These are phyloP conservation scores for Ailuropoda melanoleuca DNA, from an alignment of 2,113 vertebrate genomes.

Conservation along the genomic window DNA sequence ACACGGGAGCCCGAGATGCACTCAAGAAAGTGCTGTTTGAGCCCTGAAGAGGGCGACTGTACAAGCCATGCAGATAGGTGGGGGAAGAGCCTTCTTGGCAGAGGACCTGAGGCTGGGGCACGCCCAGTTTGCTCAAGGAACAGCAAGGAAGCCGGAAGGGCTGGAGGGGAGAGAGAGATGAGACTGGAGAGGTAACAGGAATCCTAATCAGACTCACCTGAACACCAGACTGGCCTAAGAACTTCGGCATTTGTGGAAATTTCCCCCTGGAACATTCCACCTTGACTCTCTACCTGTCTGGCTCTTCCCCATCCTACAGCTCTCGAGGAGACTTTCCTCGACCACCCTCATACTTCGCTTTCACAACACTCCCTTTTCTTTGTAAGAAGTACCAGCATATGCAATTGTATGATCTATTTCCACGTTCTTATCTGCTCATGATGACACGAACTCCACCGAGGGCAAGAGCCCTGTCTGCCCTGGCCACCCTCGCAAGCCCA, in stretches of 20 bases:
- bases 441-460: background rate
- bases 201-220: background rate
- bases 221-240: background rate
- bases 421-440: background rate
- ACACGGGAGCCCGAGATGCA: background rate
- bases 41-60: background rate
- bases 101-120: background rate
- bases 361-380: background rate
- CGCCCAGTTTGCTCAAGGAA: background rate
- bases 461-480: background rate
- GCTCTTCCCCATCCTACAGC: background rate
- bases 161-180: background rate
- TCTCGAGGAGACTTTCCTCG: background rate
- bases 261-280: background rate
- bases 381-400: background rate
- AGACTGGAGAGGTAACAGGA: background rate
- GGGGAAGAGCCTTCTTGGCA: background rate
- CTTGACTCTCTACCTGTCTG: background rate
- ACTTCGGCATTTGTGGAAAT: background rate
- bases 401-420: background rate
- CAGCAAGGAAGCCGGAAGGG: background rate
- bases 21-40: background rate
- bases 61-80: background rate
- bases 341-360: background rate
- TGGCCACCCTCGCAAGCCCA: background rate